Evolutionary conservation across 92 coral and sea anemone genomes (phyloP), one percentile per base, ranked within the genome.

Genomic region (Galaxea fascicularis): DNA sequence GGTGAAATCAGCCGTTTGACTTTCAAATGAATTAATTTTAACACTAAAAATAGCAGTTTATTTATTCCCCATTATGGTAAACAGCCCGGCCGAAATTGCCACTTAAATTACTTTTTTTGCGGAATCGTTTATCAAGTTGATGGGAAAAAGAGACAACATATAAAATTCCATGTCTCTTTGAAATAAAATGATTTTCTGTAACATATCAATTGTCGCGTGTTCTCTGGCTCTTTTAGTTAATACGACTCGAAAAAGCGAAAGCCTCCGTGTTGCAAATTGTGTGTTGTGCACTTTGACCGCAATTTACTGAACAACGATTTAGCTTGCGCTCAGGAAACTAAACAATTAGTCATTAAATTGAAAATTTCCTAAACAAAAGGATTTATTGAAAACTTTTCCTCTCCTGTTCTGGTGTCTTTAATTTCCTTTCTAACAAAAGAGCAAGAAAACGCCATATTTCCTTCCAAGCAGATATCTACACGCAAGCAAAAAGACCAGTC

Each of bases 41-140:
- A 77, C 82, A 53, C 54, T 62, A 30, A 18, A 79, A 53, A 79
- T 27, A 65, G 49, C 47, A 31, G 65, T 79, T 64, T 66, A 67
- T 79, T 79, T 66, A 79, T 39, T 63, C 26, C 49, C 52, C 21
- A 67, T 65, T 65, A 79, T 51, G 31, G 35, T 45, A 49, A 79
- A 65, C 29, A 45, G 4, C 27, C 49, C 54, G 3, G 17, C 54
- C 21, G 84, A 67, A 2, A 49, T 64, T 28, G 65, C 44, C 45
- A 66, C 21, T 29, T 64, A 53, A 30, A 53, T 79, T 28, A 28
- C 63, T 66, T 65, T 39, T 65, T 65, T n/a, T 24, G 44, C 6
- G 28, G 27, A 52, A 10, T 26, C 41, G 31, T 64, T 78, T 66
- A 52, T 16, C 24, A n/a, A 26, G 11, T 44, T 10, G 73, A 64